Evolutionary conservation across 2,888 invertebrate species (phyloP).

Genomic region (Eupithecia insigniata): DNA sequence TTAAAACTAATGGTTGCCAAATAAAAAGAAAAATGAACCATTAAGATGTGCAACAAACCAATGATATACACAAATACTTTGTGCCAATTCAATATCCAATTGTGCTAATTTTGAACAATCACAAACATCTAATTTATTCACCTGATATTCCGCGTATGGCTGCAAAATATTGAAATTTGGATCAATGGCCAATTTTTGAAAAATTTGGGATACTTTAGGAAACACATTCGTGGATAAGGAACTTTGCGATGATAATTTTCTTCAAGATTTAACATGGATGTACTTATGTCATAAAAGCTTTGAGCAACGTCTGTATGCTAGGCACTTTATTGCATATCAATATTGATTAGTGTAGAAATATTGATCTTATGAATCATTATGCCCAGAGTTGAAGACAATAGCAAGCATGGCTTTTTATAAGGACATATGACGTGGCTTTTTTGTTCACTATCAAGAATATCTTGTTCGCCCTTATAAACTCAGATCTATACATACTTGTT

Average conservation of each 20-base stretch:
- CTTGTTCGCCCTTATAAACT: background rate
- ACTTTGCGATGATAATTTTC: background rate
- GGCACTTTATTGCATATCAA: too few species aligned
- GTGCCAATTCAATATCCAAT: constrained; percentile 2
- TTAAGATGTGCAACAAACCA: background rate
- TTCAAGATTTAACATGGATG: too few species aligned
- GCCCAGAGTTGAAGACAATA: background rate
- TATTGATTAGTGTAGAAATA: too few species aligned
- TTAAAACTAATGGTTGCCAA: background rate
- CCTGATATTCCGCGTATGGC: constrained; percentile 82
- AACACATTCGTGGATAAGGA: background rate
- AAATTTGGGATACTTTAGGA: constrained; percentile 1
- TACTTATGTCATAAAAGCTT: too few species aligned
- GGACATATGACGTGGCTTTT: background rate
- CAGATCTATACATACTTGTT: constrained; percentile 87
- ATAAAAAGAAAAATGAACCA: background rate
- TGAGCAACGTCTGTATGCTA: too few species aligned
- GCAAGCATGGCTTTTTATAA: background rate
- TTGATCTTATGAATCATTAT: too few species aligned
- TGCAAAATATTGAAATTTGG: constrained; percentile 57
- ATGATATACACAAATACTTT: constrained; percentile 6
- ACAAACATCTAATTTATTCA: constrained; percentile 56
- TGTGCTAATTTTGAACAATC: constrained; percentile 11
- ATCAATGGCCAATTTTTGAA: background rate
- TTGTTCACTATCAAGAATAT: background rate